Conservation (phyloP, 2,888 invertebrate species). For the Pyrochroa serraticornis region DNA sequence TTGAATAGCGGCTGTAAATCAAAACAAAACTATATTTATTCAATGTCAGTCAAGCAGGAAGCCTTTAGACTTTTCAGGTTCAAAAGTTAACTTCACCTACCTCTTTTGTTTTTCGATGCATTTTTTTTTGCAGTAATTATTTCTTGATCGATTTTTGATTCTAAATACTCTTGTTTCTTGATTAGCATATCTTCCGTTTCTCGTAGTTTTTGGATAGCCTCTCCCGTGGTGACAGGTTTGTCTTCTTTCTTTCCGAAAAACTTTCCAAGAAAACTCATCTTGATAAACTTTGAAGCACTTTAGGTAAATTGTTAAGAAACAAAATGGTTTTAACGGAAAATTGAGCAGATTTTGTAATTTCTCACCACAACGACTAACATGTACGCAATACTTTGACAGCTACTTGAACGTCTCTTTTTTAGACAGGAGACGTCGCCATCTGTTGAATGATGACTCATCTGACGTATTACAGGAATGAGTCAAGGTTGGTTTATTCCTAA, state of each 20-base stretch:
- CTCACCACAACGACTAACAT: not conserved
- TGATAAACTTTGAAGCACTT: conserved; percentile 34
- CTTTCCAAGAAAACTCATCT: conserved; percentile 90
- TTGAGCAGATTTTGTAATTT: not conserved
- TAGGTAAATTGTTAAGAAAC: conserved; percentile 5
- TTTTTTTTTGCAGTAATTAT: conserved; percentile 84
- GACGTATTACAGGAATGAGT: conserved; percentile 22
- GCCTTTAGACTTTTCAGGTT: not conserved
- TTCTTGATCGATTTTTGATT: conserved; percentile 91
- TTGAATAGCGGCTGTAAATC: conserved; percentile 80
- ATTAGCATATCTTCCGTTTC: conserved; percentile 95
- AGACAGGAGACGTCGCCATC: conserved; percentile 14
- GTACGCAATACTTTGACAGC: conserved; percentile 14
- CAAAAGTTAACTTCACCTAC: conserved; percentile 53
- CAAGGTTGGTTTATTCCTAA: too few relatives aligned
- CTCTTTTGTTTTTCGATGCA: conserved; percentile 93
- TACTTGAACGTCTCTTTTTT: conserved; percentile 8
- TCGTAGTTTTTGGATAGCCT: conserved; percentile 93
- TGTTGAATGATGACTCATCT: conserved; percentile 23
- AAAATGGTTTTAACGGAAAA: not conserved
- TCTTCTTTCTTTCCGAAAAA: conserved; percentile 90
- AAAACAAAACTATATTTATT: conserved; percentile 1
- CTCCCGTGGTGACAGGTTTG: conserved; percentile 84
- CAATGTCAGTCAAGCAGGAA: too few relatives aligned
- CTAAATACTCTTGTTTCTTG: conserved; percentile 95